A percentile compares a stretch with the other conserved stretches of the same genome.
phyloP scores from a whole-genome alignment of 2,888 invertebrate species.

The Hedychridium roseum region DNA sequence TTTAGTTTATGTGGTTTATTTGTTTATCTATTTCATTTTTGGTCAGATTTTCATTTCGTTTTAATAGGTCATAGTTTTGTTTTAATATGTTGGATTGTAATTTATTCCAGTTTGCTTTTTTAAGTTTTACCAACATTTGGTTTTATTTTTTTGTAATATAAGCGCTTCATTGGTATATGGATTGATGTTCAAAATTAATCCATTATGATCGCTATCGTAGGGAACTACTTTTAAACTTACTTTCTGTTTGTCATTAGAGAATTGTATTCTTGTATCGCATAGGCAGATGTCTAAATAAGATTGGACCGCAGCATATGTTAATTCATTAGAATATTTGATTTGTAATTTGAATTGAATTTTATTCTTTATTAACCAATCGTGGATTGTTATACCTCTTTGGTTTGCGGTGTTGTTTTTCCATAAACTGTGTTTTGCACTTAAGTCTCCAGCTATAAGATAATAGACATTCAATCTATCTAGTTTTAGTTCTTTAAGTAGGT shows the following conservation, averaged over 20 bases:
- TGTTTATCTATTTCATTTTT: slow-evolving; percentile 19
- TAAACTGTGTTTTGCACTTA: slow-evolving; percentile 14
- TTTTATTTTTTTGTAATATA: background rate
- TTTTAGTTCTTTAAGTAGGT: slow-evolving; percentile 5
- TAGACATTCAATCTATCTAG: slow-evolving; percentile 7
- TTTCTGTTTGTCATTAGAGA: slow-evolving; percentile 1
- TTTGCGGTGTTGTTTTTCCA: slow-evolving; percentile 10
- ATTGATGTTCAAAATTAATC: slow-evolving; percentile 3
- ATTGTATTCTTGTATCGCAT: slow-evolving; percentile 6
- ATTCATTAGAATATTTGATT: slow-evolving; percentile 1
- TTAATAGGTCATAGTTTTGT: background rate
- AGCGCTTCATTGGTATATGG: background rate
- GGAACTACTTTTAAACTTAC: slow-evolving; percentile 1
- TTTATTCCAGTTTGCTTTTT: slow-evolving; percentile 20
- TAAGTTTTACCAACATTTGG: slow-evolving; percentile 3
- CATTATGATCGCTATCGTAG: slow-evolving; percentile 23
- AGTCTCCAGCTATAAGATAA: slow-evolving; percentile 26
- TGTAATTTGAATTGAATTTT: background rate
- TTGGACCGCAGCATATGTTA: slow-evolving; percentile 11
- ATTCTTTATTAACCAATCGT: slow-evolving; percentile 10
- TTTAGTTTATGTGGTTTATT: background rate
- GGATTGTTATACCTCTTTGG: slow-evolving; percentile 10
- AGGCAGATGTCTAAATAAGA: slow-evolving; percentile 22
- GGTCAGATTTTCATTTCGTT: slow-evolving; percentile 19
- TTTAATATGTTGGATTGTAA: slow-evolving; percentile 5